phyloP scores from a whole-genome alignment of 2,797 vertebrate species.

The Gouania willdenowi region DNA sequence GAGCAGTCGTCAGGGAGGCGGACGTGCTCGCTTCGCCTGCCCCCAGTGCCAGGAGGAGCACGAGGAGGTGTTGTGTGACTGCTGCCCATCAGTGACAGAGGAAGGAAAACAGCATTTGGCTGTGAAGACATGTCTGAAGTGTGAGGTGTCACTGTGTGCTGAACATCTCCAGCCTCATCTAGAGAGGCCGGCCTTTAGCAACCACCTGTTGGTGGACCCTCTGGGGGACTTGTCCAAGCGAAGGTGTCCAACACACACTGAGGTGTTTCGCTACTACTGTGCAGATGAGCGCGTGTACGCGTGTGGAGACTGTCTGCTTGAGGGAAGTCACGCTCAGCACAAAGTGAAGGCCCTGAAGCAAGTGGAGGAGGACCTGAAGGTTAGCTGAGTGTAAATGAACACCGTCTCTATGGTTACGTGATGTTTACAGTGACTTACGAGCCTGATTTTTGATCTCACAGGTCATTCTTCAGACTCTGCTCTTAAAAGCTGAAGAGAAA shows the following conservation, averaged over 20 bases:
- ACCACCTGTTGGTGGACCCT: conserved; percentile 71
- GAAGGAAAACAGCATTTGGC: conserved; percentile 24
- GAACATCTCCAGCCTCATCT: conserved; percentile 70
- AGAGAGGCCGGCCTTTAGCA: conserved; percentile 62
- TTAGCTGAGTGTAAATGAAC: conserved; percentile 4
- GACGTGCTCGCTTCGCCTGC: conserved; percentile 53
- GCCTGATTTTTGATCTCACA: conserved; percentile 16
- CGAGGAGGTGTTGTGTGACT: conserved; percentile 60
- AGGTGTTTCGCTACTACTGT: conserved; percentile 71
- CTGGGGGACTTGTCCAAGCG: conserved; percentile 60
- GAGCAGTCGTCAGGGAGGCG: conserved; percentile 17
- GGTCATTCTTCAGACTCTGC: conserved; percentile 62
- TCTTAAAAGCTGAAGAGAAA: conserved; percentile 66
- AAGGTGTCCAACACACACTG: conserved; percentile 57
- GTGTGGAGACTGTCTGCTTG: conserved; percentile 69
- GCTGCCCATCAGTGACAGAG: conserved; percentile 46
- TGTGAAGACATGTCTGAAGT: conserved; percentile 69
- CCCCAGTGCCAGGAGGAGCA: conserved; percentile 70
- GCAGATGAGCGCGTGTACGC: conserved; percentile 65
- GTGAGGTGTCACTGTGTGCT: conserved; percentile 72
- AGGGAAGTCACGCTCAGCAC: conserved; percentile 61
- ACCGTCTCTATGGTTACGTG: background rate
- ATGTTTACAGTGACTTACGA: background rate
- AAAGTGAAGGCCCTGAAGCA: conserved; percentile 67
- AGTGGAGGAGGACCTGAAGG: conserved; percentile 74